Conservation (phyloP, 2,113 vertebrate genomes). For the Istiophorus platypterus region DNA sequence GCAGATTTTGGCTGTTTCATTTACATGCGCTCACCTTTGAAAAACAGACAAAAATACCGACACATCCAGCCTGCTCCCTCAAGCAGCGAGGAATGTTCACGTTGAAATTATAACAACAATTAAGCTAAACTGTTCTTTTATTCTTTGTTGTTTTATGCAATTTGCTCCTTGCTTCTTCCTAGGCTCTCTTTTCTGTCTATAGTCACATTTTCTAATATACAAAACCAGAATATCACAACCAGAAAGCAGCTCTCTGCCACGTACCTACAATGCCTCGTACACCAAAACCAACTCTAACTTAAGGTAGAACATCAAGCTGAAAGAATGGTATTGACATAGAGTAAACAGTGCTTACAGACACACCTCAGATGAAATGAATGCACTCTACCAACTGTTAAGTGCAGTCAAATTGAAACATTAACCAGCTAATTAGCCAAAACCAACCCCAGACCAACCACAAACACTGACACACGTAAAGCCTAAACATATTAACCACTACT, state of each 20-base stretch:
- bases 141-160: conserved; percentile 1
- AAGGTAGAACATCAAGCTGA: not conserved
- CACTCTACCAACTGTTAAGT: not conserved
- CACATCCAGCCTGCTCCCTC: conserved; percentile 2
- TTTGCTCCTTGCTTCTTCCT: not conserved
- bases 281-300: conserved; percentile 11
- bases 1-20: not conserved
- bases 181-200: conserved; percentile 14
- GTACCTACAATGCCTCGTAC: not conserved
- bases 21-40: not conserved
- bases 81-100: conserved; percentile 6
- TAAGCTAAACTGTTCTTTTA: conserved; percentile 10
- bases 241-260: not conserved
- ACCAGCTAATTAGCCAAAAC: conserved; percentile 31
- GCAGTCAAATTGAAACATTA: conserved; percentile 18
- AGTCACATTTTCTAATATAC: conserved; percentile 15
- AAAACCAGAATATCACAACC: not conserved
- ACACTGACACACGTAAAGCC: not conserved
- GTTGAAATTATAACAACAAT: not conserved
- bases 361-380: conserved; percentile 13
- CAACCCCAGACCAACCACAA: conserved; percentile 27
- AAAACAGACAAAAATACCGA: conserved; percentile 2
- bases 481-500: not conserved
- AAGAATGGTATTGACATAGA: not conserved
- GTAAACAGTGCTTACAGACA: conserved; percentile 38